A percentile compares a stretch with the other conserved stretches of the same genome.
These are phyloP conservation scores for Rapana venosa DNA, from an alignment of 2,888 invertebrate species.

Conservation along the genomic window DNA sequence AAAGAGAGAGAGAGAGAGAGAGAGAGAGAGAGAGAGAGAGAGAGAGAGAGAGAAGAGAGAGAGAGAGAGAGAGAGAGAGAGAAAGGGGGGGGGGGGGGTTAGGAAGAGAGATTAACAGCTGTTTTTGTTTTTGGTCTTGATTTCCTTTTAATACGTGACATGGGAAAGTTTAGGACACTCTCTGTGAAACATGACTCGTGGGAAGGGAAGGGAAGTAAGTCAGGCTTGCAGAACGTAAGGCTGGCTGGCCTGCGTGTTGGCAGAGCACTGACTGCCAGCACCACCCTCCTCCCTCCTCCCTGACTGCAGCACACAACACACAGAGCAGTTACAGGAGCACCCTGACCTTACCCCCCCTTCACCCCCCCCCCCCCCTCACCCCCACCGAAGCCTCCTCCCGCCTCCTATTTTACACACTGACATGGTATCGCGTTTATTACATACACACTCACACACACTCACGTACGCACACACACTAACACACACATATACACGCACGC, in stretches of 20 bases:
- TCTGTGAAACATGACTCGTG: no score
- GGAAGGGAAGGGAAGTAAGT: no score
- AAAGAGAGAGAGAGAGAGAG: not conserved
- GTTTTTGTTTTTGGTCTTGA: no score
- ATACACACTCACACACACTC: not conserved
- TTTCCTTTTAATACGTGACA: no score
- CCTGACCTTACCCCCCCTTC: no score
- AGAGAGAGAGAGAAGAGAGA: not conserved
- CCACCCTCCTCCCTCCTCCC: not conserved
- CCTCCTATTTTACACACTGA: no score
- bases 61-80: not conserved
- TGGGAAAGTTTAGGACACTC: no score
- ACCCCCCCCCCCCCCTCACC: no score
- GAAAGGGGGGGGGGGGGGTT: not conserved
- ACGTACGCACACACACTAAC: no score
- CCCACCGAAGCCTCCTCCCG: no score
- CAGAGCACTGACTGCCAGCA: not conserved
- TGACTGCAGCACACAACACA: not conserved
- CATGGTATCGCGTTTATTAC: no score
- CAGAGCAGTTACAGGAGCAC: not conserved
- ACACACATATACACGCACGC: no score
- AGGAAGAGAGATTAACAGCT: not conserved
- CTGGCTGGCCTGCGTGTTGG: not conserved
- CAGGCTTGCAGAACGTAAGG: not conserved
- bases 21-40: not conserved